Percentiles rank a stretch among this genome's conserved stretches.
Evolutionary conservation across 2,888 invertebrate genomes (phyloP).

Genomic region (Spialia ferax): DNA sequence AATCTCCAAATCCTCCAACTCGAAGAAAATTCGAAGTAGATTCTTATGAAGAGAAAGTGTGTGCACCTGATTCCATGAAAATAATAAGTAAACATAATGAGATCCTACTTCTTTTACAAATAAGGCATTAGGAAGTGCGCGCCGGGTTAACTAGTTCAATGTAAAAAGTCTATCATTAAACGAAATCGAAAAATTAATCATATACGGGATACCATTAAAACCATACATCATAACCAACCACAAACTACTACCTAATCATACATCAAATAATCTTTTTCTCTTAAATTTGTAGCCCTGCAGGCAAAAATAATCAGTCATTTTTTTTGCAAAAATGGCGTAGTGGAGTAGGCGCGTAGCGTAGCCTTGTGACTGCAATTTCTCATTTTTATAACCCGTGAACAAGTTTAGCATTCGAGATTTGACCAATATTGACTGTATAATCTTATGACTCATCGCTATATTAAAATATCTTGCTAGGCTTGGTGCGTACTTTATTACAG

Average conservation of each 20-base stretch:
- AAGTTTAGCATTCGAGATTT: conserved; percentile 1
- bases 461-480: background rate
- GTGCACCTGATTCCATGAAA: too few relatives aligned
- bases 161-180: background rate
- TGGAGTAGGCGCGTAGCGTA: background rate
- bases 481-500: background rate
- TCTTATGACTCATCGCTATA: background rate
- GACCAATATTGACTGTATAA: background rate
- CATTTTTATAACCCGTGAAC: conserved; percentile 3
- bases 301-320: background rate
- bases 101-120: too few relatives aligned
- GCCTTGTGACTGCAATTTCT: conserved; percentile 3
- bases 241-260: background rate
- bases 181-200: background rate
- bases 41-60: too few relatives aligned
- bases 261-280: background rate
- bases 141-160: too few relatives aligned
- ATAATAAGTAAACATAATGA: too few relatives aligned
- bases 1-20: too few relatives aligned
- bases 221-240: conserved; percentile 2
- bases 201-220: conserved; percentile 1
- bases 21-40: too few relatives aligned
- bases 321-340: background rate
- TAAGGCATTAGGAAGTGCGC: too few relatives aligned
- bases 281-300: conserved; percentile 1